A percentile compares a stretch with the other conserved stretches of the same genome.
Evolutionary conservation across 1,140 invertebrate genomes (phyloP).

Genomic region (Bicyclus anynana): DNA sequence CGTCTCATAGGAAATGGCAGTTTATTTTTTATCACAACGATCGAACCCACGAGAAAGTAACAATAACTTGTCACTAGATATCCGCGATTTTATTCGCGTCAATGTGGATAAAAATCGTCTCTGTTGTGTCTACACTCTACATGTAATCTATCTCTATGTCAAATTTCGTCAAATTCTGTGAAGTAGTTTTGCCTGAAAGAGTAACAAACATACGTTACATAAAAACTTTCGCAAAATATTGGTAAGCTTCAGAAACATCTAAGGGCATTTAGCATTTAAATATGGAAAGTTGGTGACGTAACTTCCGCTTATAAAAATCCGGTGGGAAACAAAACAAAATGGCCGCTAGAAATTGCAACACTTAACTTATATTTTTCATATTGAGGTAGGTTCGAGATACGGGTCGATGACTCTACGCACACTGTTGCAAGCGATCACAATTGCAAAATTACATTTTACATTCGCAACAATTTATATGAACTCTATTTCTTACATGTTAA

Average conservation of each 20-base stretch:
- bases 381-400: conserved; percentile 68
- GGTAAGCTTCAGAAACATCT: not conserved
- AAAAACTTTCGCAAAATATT: not conserved
- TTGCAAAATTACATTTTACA: conserved; percentile 9
- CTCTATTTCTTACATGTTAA: conserved; percentile 15
- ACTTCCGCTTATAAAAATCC: conserved; percentile 14
- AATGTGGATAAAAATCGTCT: too few species aligned
- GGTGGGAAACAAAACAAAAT: conserved; percentile 26
- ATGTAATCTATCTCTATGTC: too few species aligned
- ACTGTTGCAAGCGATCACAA: conserved; percentile 14
- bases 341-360: conserved; percentile 36
- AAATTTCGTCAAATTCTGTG: too few species aligned
- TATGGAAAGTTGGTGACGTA: conserved; percentile 20
- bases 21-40: too few species aligned
- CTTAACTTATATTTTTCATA: conserved; percentile 64
- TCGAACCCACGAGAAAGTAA: too few species aligned
- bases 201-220: too few species aligned
- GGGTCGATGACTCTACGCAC: conserved; percentile 62
- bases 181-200: too few species aligned
- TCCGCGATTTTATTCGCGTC: too few species aligned
- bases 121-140: too few species aligned
- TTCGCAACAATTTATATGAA: conserved; percentile 8
- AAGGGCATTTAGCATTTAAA: conserved; percentile 1
- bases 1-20: too few species aligned
- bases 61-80: too few species aligned